phyloP scores from a whole-genome alignment of 2,113 vertebrate genomes.

The Boulengeromyrus knoepffleri region DNA sequence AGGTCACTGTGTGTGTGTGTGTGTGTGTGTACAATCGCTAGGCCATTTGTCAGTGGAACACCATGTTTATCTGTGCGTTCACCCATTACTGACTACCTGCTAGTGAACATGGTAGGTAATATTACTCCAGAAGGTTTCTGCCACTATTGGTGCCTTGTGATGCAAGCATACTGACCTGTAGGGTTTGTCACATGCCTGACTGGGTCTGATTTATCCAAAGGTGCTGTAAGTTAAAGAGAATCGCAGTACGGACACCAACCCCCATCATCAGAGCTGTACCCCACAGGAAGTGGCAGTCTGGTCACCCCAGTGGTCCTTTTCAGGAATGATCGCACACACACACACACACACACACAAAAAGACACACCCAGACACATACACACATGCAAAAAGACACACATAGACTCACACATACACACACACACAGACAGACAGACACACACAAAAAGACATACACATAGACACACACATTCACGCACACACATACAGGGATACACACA shows the following conservation, averaged over 20 bases:
- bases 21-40: neutral
- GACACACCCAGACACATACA: neutral
- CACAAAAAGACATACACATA: neutral
- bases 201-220: too few species aligned
- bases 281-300: too few species aligned
- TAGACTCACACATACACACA: neutral
- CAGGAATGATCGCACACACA: neutral
- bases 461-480: neutral
- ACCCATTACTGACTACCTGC: too few species aligned
- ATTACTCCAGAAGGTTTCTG: too few species aligned
- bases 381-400: neutral
- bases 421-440: neutral
- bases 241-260: too few species aligned
- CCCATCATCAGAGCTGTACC: neutral
- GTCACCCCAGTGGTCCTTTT: neutral
- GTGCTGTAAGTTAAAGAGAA: too few species aligned
- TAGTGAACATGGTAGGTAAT: too few species aligned
- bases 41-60: neutral
- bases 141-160: too few species aligned
- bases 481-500: neutral
- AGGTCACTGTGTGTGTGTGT: neutral
- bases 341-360: neutral
- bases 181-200: too few species aligned
- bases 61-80: neutral
- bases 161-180: too few species aligned